Evolutionary conservation across 2,888 invertebrate species (phyloP), one percentile per base, ranked within the genome.

Genomic region (Seira sanloemensis): DNA sequence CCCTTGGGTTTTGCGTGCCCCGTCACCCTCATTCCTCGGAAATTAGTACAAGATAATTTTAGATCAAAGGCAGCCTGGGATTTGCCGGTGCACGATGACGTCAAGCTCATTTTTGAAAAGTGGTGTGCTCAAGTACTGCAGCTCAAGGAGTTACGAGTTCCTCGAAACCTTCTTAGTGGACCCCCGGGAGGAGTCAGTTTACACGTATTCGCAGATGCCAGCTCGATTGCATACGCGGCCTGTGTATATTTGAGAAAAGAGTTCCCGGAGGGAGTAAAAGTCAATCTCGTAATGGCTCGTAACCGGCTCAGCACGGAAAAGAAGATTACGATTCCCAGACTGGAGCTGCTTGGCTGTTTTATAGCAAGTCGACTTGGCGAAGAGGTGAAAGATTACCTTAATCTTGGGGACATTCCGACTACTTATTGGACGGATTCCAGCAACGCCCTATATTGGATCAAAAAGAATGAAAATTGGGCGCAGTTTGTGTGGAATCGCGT

Each of bases 131-230:
- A 65, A 16, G 72, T 90, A 21, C 62, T 65, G n/a, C 24, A 71
- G 7, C 54, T 89, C 12, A 50, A 68, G 18, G 19, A 86, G 23
- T 78, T 90, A 4, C 68, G 86, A 50, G 85, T 90, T 18, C 87
- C 90, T 1, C 76, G 90, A 78, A 85, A 86, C 79, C 74, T 86
- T 71, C 1, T 1, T 0, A 9, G 18, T 9, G 54, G n/a, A 4
- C 69, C 66, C 0, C 24, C 18, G n/a, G 84, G 79, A 0, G 21
- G 77, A 4, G 67, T 26, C 25, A 2, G n/a, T 5, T 18, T 72
- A 4, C 26, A 58, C 18, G n/a, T 19, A 18, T 73, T 73, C 62
- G 1, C 1, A 26, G 73, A 73, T 26, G 73, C 73, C 2, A 58
- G 58, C 18, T 19, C 19, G 1, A 18, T 4, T 0, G 75, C 75